These are phyloP conservation scores for Pipistrellus pipistrellus DNA, from an alignment of 2,797 vertebrate genomes.

Conservation along the genomic window DNA sequence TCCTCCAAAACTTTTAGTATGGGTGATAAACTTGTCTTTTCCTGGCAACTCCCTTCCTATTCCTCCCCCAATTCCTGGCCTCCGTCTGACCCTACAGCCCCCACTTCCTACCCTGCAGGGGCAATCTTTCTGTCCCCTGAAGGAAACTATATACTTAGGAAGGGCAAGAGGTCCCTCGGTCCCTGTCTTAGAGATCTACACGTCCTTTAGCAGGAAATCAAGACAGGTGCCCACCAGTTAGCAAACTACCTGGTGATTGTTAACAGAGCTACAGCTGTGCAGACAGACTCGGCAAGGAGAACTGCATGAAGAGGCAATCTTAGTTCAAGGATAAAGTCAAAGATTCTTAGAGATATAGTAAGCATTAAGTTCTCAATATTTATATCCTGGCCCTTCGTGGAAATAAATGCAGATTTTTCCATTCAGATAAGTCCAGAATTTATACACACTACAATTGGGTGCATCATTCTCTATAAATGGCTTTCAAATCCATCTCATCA, in stretches of 20 bases:
- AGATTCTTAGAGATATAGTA: conserved; percentile 27
- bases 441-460: not conserved
- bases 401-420: conserved; percentile 50
- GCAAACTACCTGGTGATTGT: conserved; percentile 25
- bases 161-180: conserved; percentile 50
- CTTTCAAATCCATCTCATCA: conserved; percentile 34
- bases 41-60: not conserved
- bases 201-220: conserved; percentile 50
- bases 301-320: not conserved
- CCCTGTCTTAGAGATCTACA: conserved; percentile 40
- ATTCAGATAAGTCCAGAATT: conserved; percentile 24
- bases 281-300: not conserved
- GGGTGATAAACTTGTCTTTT: not conserved
- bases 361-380: conserved; percentile 34
- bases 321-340: conserved; percentile 34
- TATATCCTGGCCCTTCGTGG: not conserved
- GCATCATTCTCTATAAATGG: conserved; percentile 2
- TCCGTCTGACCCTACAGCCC: conserved; percentile 6
- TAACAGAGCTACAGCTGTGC: not conserved
- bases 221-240: not conserved
- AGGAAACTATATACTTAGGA: conserved; percentile 56
- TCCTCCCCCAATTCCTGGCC: not conserved
- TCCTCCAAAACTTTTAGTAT: conserved; percentile 6
- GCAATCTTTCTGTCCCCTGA: conserved; percentile 23
- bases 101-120: not conserved